Evolutionary conservation across 1,140 invertebrate species (phyloP), one percentile per base, ranked within the genome.

Genomic region (Papilio dardanus): DNA sequence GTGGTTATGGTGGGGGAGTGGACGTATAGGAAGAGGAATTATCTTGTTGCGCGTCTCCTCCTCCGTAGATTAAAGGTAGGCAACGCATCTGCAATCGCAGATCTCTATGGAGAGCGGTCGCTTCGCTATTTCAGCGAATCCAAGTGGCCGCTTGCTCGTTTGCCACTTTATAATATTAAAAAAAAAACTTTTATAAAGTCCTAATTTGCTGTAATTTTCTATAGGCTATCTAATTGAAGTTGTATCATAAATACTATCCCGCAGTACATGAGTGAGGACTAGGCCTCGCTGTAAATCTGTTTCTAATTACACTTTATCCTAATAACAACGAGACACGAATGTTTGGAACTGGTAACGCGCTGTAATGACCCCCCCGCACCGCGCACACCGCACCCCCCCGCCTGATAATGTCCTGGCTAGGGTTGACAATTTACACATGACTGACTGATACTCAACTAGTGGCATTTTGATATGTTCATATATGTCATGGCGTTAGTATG

Each of bases 271-370:
- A 62, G 10, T 30, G 12, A 62, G n/a, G 54, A 30, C 21, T 62
- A 62, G 54, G 54, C 54, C 24, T 62, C 24, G 54, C 24, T 62
- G 54, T 28, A 62, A 62, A 62, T 62, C 54, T 62, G 10, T 62
- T 28, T 62, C 54, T 62, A 62, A 62, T 62, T 62, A 62, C 54
- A 62, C 21, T 54, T 54, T 54, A 54, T 54, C 50, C 50, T 8
- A 21, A 54, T 54, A 54, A 54, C 21, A 54, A 54, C 16, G 50
- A 54, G 24, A 54, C 50, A 54, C 21, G 50, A 54, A 54, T 8
- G 50, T 19, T 54, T 54, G 50, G 50, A 24, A 54, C 50, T 54
- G 21, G 21, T 21, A 54, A 54, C 21, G 50, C 12, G 50, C 21
- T 54, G 50, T 54, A 54, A 54, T 54, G 50, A 54, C 21, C 50